Conservation (phyloP, 2,888 invertebrate genomes). For the Parnassius glacialis region DNA sequence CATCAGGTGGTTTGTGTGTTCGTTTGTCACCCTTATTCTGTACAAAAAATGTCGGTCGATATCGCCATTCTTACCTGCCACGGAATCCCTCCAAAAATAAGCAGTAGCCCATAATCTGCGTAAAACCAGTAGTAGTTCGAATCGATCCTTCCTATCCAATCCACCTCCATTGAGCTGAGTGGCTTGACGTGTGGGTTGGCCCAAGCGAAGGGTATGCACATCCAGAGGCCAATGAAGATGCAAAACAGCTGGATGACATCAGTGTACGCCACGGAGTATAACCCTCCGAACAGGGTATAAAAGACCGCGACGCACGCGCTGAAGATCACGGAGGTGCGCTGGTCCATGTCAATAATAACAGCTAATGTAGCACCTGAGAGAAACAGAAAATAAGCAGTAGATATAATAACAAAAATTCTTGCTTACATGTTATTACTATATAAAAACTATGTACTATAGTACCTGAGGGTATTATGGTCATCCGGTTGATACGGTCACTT, state of each 20-base stretch:
- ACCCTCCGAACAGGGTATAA: conserved; percentile 98
- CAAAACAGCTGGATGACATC: conserved; percentile 99
- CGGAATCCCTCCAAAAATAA: conserved; percentile 97
- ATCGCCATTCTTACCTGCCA: conserved; percentile 87
- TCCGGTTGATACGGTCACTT: no score
- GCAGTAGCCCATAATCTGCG: conserved; percentile 91
- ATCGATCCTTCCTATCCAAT: conserved; percentile 93
- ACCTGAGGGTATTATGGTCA: no score
- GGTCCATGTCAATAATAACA: conserved; percentile 98
- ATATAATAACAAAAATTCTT: no score
- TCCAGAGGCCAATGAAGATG: conserved; percentile 98
- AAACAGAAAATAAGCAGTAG: neutral
- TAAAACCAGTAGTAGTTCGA: conserved; percentile 89
- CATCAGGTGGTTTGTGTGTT: no score
- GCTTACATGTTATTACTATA: no score
- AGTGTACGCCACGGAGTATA: conserved; percentile 99
- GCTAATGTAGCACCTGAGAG: conserved; percentile 94
- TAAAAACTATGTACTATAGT: no score
- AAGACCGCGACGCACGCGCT: conserved; percentile 98
- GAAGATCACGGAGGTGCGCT: conserved; percentile 94
- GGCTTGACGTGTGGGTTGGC: conserved; percentile 91
- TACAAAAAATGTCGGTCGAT: neutral
- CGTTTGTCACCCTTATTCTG: no score
- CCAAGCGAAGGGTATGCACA: conserved; percentile 98
- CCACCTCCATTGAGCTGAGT: conserved; percentile 89